Evolutionary conservation across 2,888 invertebrate genomes (phyloP).

Genomic region (Cephus rjabovi): DNA sequence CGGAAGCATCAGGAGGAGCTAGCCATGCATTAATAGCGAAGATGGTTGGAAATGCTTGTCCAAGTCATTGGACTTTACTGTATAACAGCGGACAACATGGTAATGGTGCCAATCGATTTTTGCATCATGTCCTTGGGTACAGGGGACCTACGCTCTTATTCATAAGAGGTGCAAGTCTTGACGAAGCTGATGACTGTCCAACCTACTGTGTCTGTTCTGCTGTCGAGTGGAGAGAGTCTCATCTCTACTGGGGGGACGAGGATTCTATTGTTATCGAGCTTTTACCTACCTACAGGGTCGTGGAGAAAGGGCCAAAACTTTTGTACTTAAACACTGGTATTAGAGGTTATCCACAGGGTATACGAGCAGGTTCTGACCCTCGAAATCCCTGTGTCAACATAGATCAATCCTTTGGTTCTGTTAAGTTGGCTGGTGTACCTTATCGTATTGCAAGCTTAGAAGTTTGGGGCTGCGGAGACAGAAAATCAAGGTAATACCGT

Average conservation of each 20-base stretch:
- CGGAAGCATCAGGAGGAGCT: conserved; percentile 33
- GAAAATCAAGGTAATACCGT: conserved; percentile 67
- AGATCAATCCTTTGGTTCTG: conserved; percentile 68
- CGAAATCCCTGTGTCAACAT: conserved; percentile 80
- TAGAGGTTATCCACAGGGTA: conserved; percentile 86
- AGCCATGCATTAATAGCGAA: conserved; percentile 52
- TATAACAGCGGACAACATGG: conserved; percentile 90
- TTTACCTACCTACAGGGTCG: conserved; percentile 74
- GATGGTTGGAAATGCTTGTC: conserved; percentile 63
- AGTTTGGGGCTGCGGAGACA: conserved; percentile 90
- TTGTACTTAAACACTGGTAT: conserved; percentile 86
- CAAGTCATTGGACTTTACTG: conserved; percentile 85
- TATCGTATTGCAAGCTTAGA: conserved; percentile 68
- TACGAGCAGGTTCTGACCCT: conserved; percentile 85
- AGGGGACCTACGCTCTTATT: conserved; percentile 71
- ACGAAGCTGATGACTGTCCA: conserved; percentile 69
- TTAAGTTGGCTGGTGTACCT: conserved; percentile 65
- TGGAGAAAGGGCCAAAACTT: conserved; percentile 79
- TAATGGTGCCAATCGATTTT: conserved; percentile 87
- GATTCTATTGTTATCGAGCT: conserved; percentile 83
- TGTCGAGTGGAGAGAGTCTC: conserved; percentile 87
- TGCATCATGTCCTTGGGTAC: conserved; percentile 88
- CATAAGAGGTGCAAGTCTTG: conserved; percentile 65
- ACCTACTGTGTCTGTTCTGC: conserved; percentile 83
- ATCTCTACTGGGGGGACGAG: conserved; percentile 86